Evolutionary conservation across 2,888 invertebrate species (phyloP), one percentile per base, ranked within the genome.

Genomic region (Cosmia pyralina): DNA sequence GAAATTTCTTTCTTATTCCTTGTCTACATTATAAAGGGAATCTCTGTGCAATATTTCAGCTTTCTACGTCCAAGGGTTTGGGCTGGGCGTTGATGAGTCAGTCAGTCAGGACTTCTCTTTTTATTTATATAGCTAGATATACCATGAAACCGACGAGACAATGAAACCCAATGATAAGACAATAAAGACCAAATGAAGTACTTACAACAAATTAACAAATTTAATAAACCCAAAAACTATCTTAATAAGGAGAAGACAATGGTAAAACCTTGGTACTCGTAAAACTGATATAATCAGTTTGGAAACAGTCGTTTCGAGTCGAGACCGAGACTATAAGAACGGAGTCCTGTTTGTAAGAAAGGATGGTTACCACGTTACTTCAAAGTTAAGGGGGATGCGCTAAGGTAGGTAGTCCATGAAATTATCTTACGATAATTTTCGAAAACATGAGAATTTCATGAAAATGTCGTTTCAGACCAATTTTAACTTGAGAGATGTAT

Each of bases 261-360:
- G 66, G 28, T 64, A 28, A 28, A n/a, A n/a, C n/a, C n/a, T n/a
- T n/a, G n/a, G n/a, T n/a, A n/a, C n/a, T n/a, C 4, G 4, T 4
- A 57, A 81, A 68, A 83, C 74, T 64, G 63, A 72, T 57, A 73
- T 70, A 77, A 72, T 79, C 74, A 71, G 82, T 79, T 75, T 7
- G 57, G 41, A 62, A 77, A 82, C 79, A 77, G 79, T 86, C 73
- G 87, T 74, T 79, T 28, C 15, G 59, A 72, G 76, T 77, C 28
- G 74, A 22, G 52, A 48, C 64, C 11, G 8, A 65, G 72, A 67
- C 50, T 68, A 65, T 75, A 65, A 68, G 67, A 62, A 65, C 74
- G 41, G 34, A 50, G 50, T 41, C 34, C 46, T 38, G 46, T 46
- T 71, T 83, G 55, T 83, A 59, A 76, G 75, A 41, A 81, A 52